phyloP scores from a whole-genome alignment of 92 coral and sea anemone genomes.

The Porites divaricata region DNA sequence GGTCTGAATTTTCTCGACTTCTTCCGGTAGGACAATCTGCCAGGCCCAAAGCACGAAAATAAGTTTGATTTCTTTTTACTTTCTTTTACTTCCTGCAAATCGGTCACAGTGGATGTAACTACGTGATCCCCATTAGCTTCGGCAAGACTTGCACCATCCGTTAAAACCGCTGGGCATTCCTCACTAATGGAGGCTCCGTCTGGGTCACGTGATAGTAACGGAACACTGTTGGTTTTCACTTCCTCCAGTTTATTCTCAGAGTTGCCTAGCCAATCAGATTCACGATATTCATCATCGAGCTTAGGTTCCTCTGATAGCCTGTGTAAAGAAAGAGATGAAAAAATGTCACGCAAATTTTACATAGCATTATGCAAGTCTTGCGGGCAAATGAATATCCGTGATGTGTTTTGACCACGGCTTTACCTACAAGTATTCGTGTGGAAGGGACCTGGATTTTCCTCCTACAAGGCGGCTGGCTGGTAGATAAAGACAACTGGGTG shows the following conservation, averaged over 20 bases:
- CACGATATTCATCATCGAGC: conserved; percentile 9
- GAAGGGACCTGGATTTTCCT: no score
- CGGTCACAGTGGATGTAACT: not conserved
- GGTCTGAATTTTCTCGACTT: conserved; percentile 31
- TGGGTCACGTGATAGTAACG: conserved; percentile 57
- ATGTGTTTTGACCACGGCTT: not conserved
- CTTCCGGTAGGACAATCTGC: conserved; percentile 55
- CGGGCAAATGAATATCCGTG: not conserved
- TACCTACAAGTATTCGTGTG: no score
- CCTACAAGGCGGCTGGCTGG: no score
- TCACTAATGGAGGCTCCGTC: conserved; percentile 66
- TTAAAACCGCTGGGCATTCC: conserved; percentile 27
- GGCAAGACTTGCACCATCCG: conserved; percentile 9
- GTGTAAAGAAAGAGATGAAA: not conserved
- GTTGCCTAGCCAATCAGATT: conserved; percentile 33
- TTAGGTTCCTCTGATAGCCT: conserved; percentile 19
- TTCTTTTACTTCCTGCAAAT: conserved; percentile 6
- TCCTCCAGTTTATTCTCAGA: conserved; percentile 39
- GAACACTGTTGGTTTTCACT: conserved; percentile 20
- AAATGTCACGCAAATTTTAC: not conserved
- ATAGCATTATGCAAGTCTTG: not conserved
- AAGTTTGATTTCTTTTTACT: conserved; percentile 9
- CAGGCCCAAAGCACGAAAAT: conserved; percentile 62
- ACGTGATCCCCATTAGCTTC: not conserved
- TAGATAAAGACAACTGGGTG: no score